Base-by-base conservation (phyloP, 2,113 vertebrate genomes). In the Hippolais icterina region DNA sequence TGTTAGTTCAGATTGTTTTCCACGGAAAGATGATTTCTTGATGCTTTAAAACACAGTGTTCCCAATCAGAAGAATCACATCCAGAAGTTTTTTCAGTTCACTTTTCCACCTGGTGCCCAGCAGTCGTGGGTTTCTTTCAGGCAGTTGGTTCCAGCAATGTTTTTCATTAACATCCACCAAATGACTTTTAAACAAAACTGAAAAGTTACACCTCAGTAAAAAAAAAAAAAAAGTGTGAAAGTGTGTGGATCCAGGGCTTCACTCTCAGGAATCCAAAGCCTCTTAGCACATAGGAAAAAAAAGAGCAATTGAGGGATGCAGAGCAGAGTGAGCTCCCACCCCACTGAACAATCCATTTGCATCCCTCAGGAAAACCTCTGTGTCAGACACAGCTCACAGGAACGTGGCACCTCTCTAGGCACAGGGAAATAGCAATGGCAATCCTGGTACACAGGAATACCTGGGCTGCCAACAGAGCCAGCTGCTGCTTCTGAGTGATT, bases 261-360 rank as follows among this genome's bases (percentile, higher is more conserved):
- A 25, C 28, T 89, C 17, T 6, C 42, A 66, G 50, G 25, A 91
- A 81, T 25, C 24, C 63, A 59, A 42, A 93, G 28, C 39, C 16
- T 61, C 35, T 84, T 21, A 63, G 11, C 7, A 78, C 57, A 41
- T 6, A 63, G 31, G 56, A 83, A 83, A 93, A 88, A n/a, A 66
- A 65, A 0, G 7, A 80, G 27, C 56, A 92, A 47, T 5, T 10
- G 33, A 70, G 46, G 50, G 35, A 88, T 59, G 42, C 37, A 57
- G 42, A 69, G 2, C 28, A 83, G 19, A 87, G 15, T 0, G 3
- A 83, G 59, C 47, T 92, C 64, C 75, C 29, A 56, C 56, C 46
- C 60, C 49, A 53, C 0, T 7, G 2, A 21, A 72, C 42, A n/a
- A 57, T 31, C 60, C 47, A 61, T 0, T 0, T 6, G 28, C 33